phyloP scores from a whole-genome alignment of 2,113 vertebrate genomes.

The Abramis brama region DNA sequence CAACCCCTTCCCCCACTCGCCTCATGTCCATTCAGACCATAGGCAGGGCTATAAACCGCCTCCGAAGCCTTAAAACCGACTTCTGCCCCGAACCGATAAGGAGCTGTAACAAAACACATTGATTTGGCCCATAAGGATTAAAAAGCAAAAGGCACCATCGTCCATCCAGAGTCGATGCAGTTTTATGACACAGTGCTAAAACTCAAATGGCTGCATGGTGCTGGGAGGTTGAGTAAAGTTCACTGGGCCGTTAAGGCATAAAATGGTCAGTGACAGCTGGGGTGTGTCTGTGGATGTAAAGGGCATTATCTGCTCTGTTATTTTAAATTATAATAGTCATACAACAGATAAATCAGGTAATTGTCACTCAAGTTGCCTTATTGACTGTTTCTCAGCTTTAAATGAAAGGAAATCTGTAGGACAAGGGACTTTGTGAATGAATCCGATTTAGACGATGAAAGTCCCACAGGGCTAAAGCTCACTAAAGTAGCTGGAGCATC shows the following conservation, averaged over 20 bases:
- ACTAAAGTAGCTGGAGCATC: neutral
- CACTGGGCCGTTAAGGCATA: slow-evolving; percentile 17
- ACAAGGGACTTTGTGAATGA: slow-evolving; percentile 3
- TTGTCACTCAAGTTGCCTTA: neutral
- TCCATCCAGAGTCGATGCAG: slow-evolving; percentile 11
- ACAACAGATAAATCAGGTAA: neutral
- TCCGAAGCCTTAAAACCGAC: slow-evolving; percentile 29
- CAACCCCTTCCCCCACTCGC: neutral
- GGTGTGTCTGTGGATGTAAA: neutral
- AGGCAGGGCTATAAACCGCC: slow-evolving; percentile 34
- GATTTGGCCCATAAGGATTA: slow-evolving; percentile 48
- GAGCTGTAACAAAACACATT: slow-evolving; percentile 40
- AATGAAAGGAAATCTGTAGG: neutral
- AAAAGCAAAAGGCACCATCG: slow-evolving; percentile 30
- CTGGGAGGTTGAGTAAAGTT: slow-evolving; percentile 31
- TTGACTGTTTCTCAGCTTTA: slow-evolving; percentile 7
- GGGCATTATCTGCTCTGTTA: neutral
- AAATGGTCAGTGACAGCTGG: slow-evolving; percentile 19
- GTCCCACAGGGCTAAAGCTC: neutral
- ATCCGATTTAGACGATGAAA: neutral
- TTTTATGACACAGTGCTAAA: slow-evolving; percentile 12
- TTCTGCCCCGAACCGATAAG: slow-evolving; percentile 49
- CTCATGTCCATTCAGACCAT: slow-evolving; percentile 48
- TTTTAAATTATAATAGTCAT: slow-evolving; percentile 5
- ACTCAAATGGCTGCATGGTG: slow-evolving; percentile 18